Evolutionary conservation across 1,140 invertebrate genomes (phyloP).

Genomic region (Sitodiplosis mosellana): DNA sequence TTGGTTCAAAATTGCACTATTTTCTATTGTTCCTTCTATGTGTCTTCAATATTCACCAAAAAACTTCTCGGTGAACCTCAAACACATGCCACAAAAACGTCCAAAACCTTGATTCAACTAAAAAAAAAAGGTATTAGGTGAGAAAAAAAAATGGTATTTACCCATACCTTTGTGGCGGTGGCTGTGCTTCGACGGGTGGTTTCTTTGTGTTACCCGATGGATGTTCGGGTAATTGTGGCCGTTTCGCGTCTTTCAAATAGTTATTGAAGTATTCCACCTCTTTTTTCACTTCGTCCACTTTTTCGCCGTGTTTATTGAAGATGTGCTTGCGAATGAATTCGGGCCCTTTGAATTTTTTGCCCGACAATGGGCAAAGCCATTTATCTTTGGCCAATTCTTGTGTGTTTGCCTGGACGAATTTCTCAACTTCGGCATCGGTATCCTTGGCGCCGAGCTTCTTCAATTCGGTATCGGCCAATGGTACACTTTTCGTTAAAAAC

Average conservation of each 20-base stretch:
- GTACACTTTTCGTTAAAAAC: slow-evolving; percentile 56
- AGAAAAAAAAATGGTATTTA: no score
- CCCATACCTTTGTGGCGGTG: no score
- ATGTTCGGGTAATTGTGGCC: slow-evolving; percentile 81
- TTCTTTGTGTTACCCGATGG: slow-evolving; percentile 31
- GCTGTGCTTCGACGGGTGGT: slow-evolving; percentile 28
- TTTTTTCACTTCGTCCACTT: slow-evolving; percentile 90
- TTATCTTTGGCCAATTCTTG: slow-evolving; percentile 94
- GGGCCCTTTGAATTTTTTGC: slow-evolving; percentile 98
- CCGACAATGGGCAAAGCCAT: slow-evolving; percentile 95
- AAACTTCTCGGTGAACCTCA: no score
- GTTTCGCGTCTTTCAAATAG: slow-evolving; percentile 85
- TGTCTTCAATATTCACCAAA: no score
- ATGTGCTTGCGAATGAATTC: slow-evolving; percentile 99
- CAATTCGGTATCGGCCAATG: slow-evolving; percentile 60
- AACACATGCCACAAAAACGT: no score
- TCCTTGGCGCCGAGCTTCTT: slow-evolving; percentile 76
- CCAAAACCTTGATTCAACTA: no score
- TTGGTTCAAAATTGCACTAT: no score
- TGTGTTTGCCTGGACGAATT: slow-evolving; percentile 84
- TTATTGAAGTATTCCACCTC: slow-evolving; percentile 98
- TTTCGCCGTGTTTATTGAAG: slow-evolving; percentile 91
- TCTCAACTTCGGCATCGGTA: slow-evolving; percentile 77
- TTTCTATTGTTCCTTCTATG: no score
- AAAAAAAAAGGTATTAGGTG: no score